phyloP scores from a whole-genome alignment of 2,888 invertebrate species.

The Drosophila leonis region DNA sequence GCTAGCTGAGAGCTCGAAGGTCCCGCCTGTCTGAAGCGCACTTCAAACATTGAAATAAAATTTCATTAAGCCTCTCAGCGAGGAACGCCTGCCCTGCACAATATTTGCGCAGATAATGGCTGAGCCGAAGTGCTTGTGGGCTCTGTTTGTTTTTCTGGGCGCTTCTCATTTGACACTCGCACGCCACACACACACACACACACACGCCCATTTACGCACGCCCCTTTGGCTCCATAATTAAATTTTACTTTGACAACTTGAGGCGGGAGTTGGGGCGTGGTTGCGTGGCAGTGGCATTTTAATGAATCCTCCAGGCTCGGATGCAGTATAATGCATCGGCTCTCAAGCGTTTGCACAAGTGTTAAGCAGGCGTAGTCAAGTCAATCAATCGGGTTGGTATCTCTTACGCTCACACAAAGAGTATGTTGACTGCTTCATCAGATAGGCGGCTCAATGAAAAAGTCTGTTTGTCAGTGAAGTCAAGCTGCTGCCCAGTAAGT shows the following conservation, averaged over 20 bases:
- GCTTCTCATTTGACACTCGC: slow-evolving; percentile 36
- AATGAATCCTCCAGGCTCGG: slow-evolving; percentile 45
- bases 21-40: slow-evolving; percentile 42
- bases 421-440: slow-evolving; percentile 6
- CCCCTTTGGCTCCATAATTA: slow-evolving; percentile 64
- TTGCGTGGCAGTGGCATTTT: slow-evolving; percentile 39
- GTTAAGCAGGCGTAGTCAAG: slow-evolving; percentile 29
- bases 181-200: slow-evolving; percentile 10
- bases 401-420: slow-evolving; percentile 11
- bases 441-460: slow-evolving; percentile 5
- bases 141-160: slow-evolving; percentile 45
- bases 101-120: slow-evolving; percentile 70
- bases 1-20: slow-evolving; percentile 47
- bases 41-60: slow-evolving; percentile 74
- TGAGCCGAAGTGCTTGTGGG: slow-evolving; percentile 51
- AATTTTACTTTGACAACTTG: slow-evolving; percentile 50
- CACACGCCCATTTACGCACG: slow-evolving; percentile 20
- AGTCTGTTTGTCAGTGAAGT: not conserved
- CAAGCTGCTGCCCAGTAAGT: not conserved
- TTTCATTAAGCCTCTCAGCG: slow-evolving; percentile 50
- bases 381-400: slow-evolving; percentile 46
- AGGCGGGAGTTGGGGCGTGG: slow-evolving; percentile 44
- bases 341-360: slow-evolving; percentile 10
- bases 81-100: slow-evolving; percentile 31
- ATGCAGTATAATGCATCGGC: slow-evolving; percentile 46